Evolutionary conservation across 2,113 vertebrate species (phyloP).

Genomic region (Amblyopsis rosae): DNA sequence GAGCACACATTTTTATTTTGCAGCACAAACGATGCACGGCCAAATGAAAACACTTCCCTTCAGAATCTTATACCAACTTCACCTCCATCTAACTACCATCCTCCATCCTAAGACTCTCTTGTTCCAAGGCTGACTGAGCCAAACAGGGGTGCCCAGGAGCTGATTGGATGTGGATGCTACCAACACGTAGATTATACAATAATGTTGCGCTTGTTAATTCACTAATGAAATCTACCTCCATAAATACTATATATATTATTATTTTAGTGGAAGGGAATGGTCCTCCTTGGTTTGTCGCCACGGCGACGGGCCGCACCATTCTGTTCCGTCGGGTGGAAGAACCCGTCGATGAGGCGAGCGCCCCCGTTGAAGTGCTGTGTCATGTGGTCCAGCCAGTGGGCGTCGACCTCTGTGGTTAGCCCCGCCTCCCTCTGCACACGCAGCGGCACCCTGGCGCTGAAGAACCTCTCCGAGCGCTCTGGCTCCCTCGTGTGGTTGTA

Average conservation of each 20-base stretch:
- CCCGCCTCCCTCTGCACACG: constrained; percentile 84
- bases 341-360: constrained; percentile 85
- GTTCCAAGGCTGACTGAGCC: too few relatives aligned
- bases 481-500: constrained; percentile 87
- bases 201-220: neutral
- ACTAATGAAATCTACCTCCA: too few relatives aligned
- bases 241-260: too few relatives aligned
- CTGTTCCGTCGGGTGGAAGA: constrained; percentile 83
- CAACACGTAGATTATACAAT: neutral
- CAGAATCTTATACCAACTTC: too few relatives aligned
- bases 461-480: constrained; percentile 81
- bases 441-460: constrained; percentile 88
- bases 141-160: too few relatives aligned
- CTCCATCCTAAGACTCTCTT: too few relatives aligned
- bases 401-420: constrained; percentile 82
- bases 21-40: too few relatives aligned
- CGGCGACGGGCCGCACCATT: constrained; percentile 68
- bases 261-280: too few relatives aligned
- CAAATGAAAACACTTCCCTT: too few relatives aligned
- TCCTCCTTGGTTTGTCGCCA: neutral
- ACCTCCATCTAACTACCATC: too few relatives aligned
- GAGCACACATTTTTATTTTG: too few relatives aligned
- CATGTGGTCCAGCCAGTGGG: constrained; percentile 96
- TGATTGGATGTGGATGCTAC: too few relatives aligned
- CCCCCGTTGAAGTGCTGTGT: constrained; percentile 94